Evolutionary conservation across 2,888 invertebrate genomes (phyloP), one percentile per base, ranked within the genome.

Genomic region (Tipula confusa): DNA sequence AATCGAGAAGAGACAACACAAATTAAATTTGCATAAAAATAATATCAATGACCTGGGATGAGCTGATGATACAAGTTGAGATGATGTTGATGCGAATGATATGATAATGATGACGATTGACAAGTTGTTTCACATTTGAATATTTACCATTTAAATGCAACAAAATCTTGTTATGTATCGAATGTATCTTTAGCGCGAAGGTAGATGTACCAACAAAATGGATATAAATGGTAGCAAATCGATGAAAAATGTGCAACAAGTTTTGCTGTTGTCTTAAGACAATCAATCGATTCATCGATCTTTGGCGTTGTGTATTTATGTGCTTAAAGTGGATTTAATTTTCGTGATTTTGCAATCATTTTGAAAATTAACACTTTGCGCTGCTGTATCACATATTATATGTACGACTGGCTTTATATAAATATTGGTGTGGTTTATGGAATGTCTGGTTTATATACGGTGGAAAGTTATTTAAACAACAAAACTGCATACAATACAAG

Each of bases 81-180:
- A 38, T 38, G 38, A 38, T 38, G 38, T 38, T 38, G 38, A 38
- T 38, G 13, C 38, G 38, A 13, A 38, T 38, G 38, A 38, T 38
- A 18, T 15, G 48, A n/a, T 18, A 9, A 64, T 24, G 64, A 24
- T 18, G 64, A 24, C 64, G 64, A 64, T 24, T 64, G 64, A 64
- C 64, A 64, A 64, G 64, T 64, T 64, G 64, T 24, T 64, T 64
- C 64, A 64, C 24, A 64, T 64, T 64, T 64, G 24, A 64, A 64
- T 64, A 64, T 24, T 24, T 3, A 24, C 64, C 24, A 48, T 48
- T n/a, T 24, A 18, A 64, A 64, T 64, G 24, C 64, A 64, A 43
- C n/a, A 43, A 64, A 64, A 24, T 24, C 24, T 64, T 64, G 64
- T 64, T 43, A 43, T 43, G 38, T 38, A 38, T 13, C 7, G 38